Conservation (phyloP, 2,888 invertebrate genomes). For the Drosophila tripunctata region DNA sequence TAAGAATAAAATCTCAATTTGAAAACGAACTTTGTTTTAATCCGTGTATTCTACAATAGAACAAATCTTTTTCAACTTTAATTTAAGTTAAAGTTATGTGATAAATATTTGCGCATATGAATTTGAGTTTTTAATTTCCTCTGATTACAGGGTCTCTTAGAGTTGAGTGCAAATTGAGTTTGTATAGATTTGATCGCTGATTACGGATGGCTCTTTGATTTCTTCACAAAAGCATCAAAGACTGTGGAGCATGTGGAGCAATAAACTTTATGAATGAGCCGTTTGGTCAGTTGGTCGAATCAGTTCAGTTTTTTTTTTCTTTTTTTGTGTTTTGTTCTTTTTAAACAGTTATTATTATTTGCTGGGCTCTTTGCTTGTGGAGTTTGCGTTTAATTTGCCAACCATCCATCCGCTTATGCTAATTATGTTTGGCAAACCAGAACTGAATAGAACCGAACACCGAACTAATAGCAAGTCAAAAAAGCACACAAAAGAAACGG, state of each 20-base stretch:
- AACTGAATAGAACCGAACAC: constrained; percentile 26
- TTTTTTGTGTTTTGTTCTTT: background rate
- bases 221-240: constrained; percentile 14
- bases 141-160: background rate
- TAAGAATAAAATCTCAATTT: no score
- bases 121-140: no score
- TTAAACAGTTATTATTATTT: constrained; percentile 12
- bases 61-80: no score
- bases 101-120: no score
- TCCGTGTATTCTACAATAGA: no score
- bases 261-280: constrained; percentile 53
- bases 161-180: background rate
- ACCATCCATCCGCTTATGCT: constrained; percentile 64
- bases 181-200: constrained; percentile 39
- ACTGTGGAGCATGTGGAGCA: constrained; percentile 43
- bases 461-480: constrained; percentile 1
- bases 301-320: background rate
- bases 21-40: no score
- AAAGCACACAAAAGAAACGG: background rate
- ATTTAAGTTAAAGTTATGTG: no score
- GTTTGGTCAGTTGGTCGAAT: constrained; percentile 22
- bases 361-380: background rate
- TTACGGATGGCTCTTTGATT: constrained; percentile 57
- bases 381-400: constrained; percentile 44
- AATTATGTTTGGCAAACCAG: constrained; percentile 61